Evolutionary conservation across 2,888 invertebrate genomes (phyloP).

Genomic region (Oeneis ivallda): DNA sequence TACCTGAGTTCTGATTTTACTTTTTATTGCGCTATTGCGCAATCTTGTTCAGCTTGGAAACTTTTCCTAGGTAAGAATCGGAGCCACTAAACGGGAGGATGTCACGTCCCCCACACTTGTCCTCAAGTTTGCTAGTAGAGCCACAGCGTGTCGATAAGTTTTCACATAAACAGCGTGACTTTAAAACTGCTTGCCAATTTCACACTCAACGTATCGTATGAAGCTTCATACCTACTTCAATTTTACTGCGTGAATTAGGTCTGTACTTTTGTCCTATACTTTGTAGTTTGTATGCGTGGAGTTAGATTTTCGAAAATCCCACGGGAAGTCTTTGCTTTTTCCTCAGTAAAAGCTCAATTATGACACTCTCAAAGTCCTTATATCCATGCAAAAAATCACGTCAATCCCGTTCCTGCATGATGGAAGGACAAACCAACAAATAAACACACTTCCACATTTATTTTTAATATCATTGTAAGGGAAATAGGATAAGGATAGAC

Average conservation of each 20-base stretch:
- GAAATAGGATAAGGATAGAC: no score
- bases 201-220: constrained; percentile 52
- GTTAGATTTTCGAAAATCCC: no score
- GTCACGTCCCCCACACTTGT: constrained; percentile 75
- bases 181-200: constrained; percentile 63
- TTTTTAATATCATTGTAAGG: no score
- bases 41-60: constrained; percentile 33
- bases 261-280: background rate
- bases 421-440: no score
- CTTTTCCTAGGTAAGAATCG: constrained; percentile 40
- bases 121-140: constrained; percentile 60
- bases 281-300: no score
- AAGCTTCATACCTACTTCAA: background rate
- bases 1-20: no score
- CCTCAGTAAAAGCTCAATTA: no score
- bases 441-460: no score
- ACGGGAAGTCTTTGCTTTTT: no score
- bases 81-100: constrained; percentile 45
- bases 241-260: background rate
- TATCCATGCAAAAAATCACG: no score
- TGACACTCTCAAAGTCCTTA: no score
- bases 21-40: background rate
- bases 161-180: constrained; percentile 76
- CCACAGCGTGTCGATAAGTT: constrained; percentile 69
- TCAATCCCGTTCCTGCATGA: no score